Conservation (phyloP, 1,140 invertebrate species). For the Pseudomyrmex concolor region DNA sequence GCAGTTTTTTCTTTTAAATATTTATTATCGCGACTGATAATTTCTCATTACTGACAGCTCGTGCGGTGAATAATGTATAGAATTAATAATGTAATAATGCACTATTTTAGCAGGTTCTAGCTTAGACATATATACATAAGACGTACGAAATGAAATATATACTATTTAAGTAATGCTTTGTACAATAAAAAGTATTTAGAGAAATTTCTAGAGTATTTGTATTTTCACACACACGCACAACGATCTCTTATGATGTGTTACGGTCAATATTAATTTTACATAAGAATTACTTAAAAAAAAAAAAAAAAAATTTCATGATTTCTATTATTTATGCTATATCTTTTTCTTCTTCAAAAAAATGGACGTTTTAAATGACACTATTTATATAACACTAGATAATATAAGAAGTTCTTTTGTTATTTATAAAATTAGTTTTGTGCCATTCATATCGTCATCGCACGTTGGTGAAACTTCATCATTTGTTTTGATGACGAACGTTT, state of each 20-base stretch:
- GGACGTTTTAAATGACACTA: background rate
- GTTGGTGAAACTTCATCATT: background rate
- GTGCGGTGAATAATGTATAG: slow-evolving; percentile 73
- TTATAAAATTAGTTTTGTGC: slow-evolving; percentile 2
- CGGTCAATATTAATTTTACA: background rate
- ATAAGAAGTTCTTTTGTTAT: background rate
- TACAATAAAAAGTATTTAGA: slow-evolving; percentile 84
- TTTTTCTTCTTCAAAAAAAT: background rate
- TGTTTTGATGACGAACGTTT: too few relatives aligned
- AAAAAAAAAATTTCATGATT: background rate
- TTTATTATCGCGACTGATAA: slow-evolving; percentile 26
- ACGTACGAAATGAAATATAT: slow-evolving; percentile 74
- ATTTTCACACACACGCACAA: background rate
- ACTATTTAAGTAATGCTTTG: slow-evolving; percentile 84
- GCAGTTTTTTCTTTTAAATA: slow-evolving; percentile 10
- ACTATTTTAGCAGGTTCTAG: slow-evolving; percentile 76
- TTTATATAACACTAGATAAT: background rate
- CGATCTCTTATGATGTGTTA: too few relatives aligned
- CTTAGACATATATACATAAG: slow-evolving; percentile 65
- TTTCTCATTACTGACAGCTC: slow-evolving; percentile 64
- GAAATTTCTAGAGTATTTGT: slow-evolving; percentile 61
- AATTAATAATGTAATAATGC: slow-evolving; percentile 66
- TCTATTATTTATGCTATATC: background rate
- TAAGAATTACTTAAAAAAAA: background rate
- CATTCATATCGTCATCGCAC: background rate